These are phyloP conservation scores for Leptogaster cylindrica DNA, from an alignment of 2,888 invertebrate genomes.

Conservation along the genomic window DNA sequence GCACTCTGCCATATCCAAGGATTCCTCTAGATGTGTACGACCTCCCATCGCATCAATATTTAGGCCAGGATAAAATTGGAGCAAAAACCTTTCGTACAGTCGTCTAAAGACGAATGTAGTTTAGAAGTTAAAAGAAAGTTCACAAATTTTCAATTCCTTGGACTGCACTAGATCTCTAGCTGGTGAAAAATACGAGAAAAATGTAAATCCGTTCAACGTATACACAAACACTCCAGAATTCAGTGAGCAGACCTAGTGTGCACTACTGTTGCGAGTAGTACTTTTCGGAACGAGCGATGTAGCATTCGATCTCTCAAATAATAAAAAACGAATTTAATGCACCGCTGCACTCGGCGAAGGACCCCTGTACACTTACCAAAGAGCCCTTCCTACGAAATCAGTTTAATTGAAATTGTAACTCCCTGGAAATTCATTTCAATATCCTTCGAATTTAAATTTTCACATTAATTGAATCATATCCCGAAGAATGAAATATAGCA, in stretches of 20 bases:
- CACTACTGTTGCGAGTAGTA: no score
- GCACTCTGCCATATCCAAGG: conserved; percentile 14
- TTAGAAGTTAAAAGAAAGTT: conserved; percentile 5
- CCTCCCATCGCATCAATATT: conserved; percentile 33
- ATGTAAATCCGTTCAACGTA: background rate
- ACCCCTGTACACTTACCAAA: background rate
- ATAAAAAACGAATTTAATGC: conserved; percentile 19
- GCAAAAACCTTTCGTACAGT: conserved; percentile 23
- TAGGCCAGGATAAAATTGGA: conserved; percentile 13
- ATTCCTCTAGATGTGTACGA: conserved; percentile 12
- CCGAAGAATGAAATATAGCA: no score
- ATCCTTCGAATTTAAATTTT: background rate
- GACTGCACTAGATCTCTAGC: background rate
- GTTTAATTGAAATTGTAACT: conserved; percentile 1
- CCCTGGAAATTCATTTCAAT: background rate
- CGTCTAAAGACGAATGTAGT: conserved; percentile 23
- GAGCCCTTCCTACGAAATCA: background rate
- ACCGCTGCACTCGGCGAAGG: background rate
- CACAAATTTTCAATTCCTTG: background rate
- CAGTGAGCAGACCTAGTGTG: no score
- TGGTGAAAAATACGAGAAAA: conserved; percentile 10
- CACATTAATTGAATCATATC: background rate
- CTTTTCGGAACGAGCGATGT: background rate
- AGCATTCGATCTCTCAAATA: background rate
- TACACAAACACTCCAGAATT: no score